Evolutionary conservation across 2,888 invertebrate species (phyloP).

Genomic region (Caenorhabditis parvicauda): DNA sequence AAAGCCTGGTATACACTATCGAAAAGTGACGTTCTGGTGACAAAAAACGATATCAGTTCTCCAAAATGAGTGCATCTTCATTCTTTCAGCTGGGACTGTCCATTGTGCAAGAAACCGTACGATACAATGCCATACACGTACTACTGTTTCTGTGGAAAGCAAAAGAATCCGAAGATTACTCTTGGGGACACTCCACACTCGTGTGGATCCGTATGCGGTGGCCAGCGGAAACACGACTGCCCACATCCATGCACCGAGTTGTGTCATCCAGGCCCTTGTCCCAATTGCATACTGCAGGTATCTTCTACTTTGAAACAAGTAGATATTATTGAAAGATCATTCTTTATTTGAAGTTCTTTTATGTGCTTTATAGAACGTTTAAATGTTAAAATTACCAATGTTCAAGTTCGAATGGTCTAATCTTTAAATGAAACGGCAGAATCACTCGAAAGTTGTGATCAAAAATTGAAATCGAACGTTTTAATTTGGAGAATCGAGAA

Average conservation of each 20-base stretch:
- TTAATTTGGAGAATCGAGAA: too few relatives aligned
- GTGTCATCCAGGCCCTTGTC: slow-evolving; percentile 93
- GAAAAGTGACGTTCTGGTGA: not conserved
- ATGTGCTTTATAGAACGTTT: too few relatives aligned
- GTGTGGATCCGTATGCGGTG: slow-evolving; percentile 84
- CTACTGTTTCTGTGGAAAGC: slow-evolving; percentile 85
- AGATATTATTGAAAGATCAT: too few relatives aligned
- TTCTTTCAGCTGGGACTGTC: slow-evolving; percentile 78
- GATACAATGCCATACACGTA: slow-evolving; percentile 77
- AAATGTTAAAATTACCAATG: too few relatives aligned
- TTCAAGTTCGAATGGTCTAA: too few relatives aligned
- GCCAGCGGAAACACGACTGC: slow-evolving; percentile 66
- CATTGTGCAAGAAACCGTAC: slow-evolving; percentile 81
- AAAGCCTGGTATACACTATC: too few relatives aligned
- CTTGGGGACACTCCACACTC: slow-evolving; percentile 80
- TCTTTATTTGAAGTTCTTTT: too few relatives aligned
- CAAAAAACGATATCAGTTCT: slow-evolving; percentile 4
- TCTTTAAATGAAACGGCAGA: too few relatives aligned
- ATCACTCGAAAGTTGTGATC: too few relatives aligned
- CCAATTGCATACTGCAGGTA: slow-evolving; percentile 72
- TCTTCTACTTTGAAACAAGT: too few relatives aligned
- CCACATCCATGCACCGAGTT: slow-evolving; percentile 64
- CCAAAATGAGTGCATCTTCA: too few relatives aligned
- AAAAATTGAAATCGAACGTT: too few relatives aligned
- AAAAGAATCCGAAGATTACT: slow-evolving; percentile 71